phyloP scores from a whole-genome alignment of 30 jellyfish, hydroid and myxozoan species.

The Aurelia sp. region DNA sequence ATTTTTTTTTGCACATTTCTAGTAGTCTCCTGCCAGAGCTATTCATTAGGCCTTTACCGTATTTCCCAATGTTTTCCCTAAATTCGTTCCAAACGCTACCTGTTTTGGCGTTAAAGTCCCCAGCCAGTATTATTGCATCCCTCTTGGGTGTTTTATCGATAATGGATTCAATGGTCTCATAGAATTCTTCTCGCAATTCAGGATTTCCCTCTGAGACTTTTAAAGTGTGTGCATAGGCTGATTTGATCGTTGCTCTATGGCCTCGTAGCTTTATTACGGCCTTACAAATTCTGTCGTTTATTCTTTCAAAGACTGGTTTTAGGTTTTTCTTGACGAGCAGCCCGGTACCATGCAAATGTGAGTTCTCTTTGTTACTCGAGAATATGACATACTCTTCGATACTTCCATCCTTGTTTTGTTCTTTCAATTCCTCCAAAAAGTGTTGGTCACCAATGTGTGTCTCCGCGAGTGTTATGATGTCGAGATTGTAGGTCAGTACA shows the following conservation, averaged over 20 bases:
- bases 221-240: background rate
- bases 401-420: no score
- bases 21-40: background rate
- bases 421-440: background rate
- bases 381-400: no score
- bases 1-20: no score
- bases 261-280: background rate
- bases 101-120: background rate
- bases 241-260: background rate
- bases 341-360: background rate
- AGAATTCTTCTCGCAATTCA: background rate
- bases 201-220: background rate
- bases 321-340: background rate
- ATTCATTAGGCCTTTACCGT: background rate
- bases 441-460: slow-evolving; percentile 3
- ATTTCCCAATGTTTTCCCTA: background rate
- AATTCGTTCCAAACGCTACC: background rate
- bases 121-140: background rate
- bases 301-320: background rate
- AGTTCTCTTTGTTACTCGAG: background rate
- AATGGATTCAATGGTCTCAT: background rate
- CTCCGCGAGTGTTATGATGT: slow-evolving; percentile 6
- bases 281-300: no score
- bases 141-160: background rate
- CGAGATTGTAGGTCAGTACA: background rate